These are phyloP conservation scores for Bradypus variegatus DNA, from an alignment of 2,797 vertebrate genomes.

Conservation along the genomic window DNA sequence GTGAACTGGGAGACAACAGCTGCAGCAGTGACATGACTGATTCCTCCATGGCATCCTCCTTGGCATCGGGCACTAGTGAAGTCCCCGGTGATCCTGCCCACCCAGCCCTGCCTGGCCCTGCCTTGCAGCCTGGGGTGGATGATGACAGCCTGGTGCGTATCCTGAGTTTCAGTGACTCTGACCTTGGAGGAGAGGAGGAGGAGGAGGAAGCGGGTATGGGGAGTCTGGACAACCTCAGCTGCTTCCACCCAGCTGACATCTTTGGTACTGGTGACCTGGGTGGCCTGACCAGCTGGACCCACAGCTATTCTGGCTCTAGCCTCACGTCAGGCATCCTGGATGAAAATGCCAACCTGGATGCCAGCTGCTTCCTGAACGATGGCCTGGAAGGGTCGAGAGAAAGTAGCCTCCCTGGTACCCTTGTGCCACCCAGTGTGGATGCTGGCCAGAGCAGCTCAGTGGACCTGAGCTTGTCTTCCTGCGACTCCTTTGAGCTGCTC, in stretches of 20 bases:
- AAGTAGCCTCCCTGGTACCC: slow-evolving; percentile 63
- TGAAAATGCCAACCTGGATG: slow-evolving; percentile 92
- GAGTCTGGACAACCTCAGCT: slow-evolving; percentile 76
- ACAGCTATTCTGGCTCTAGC: slow-evolving; percentile 59
- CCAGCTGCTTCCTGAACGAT: slow-evolving; percentile 78
- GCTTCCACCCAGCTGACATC: slow-evolving; percentile 84
- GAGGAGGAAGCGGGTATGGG: slow-evolving; percentile 1
- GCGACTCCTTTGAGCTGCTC: slow-evolving; percentile 92
- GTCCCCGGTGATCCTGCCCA: slow-evolving; percentile 70
- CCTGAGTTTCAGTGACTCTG: slow-evolving; percentile 85
- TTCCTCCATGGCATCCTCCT: slow-evolving; percentile 79
- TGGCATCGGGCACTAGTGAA: slow-evolving; percentile 77
- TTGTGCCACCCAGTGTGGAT: slow-evolving; percentile 72
- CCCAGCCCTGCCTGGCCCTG: background rate
- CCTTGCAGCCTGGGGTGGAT: slow-evolving; percentile 70
- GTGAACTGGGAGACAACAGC: slow-evolving; percentile 85
- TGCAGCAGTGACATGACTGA: slow-evolving; percentile 95
- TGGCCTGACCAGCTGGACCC: slow-evolving; percentile 47
- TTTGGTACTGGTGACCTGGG: slow-evolving; percentile 71
- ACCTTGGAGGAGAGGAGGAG: slow-evolving; percentile 67
- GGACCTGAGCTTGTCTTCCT: slow-evolving; percentile 92
- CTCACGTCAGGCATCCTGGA: slow-evolving; percentile 84
- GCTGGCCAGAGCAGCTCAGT: slow-evolving; percentile 81
- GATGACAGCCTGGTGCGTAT: slow-evolving; percentile 87
- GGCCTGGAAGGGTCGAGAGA: slow-evolving; percentile 65